Evolutionary conservation across 2,888 invertebrate genomes (phyloP), one percentile per base, ranked within the genome.

Genomic region (Drosophila crucigera): DNA sequence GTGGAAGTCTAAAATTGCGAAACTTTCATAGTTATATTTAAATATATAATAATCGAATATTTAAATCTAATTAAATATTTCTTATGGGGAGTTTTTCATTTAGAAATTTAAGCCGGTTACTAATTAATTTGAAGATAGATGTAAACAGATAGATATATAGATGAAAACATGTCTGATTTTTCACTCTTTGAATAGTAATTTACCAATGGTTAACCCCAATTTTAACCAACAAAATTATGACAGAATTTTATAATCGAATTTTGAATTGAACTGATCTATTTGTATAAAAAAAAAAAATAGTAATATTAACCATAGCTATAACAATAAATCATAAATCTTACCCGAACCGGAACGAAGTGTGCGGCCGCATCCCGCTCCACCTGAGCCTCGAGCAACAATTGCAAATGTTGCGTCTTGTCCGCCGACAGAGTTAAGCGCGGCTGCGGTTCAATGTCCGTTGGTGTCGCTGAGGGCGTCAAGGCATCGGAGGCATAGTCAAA

Each of bases 351-450:
- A 35, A 35, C 5, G 16, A 35, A 35, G 16, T 62, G 25, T 14
- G 59, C 19, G 19, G 30, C 67, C 19, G 74, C 59, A 25, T 65
- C 67, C 5, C 72, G 65, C 41, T 91, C 84, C n/a, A 91, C 88
- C 50, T 92, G 92, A 11, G 92, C 91, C 78, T 94, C 94, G 25
- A 94, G 64, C 19, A 94, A 82, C 69, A 93, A 80, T 78, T 93
- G 89, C 66, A 93, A 75, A 41, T 86, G 76, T 14, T 89, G 81
- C 19, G 78, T 64, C 39, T 78, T 79, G 25, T 90, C 79, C 54
- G 63, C 10, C 3, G 73, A 70, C 16, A 82, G 58, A 19, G 59
- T 67, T 7, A 83, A 68, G 14, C 85, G 61, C 14, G 80, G 68
- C 35, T 35, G 50, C 0, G 59, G 69, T 0, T 68, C 41, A 1